A percentile compares a stretch with the other conserved stretches of the same genome.
phyloP scores from a whole-genome alignment of 2,113 vertebrate species.

The Aptenodytes forsteri region DNA sequence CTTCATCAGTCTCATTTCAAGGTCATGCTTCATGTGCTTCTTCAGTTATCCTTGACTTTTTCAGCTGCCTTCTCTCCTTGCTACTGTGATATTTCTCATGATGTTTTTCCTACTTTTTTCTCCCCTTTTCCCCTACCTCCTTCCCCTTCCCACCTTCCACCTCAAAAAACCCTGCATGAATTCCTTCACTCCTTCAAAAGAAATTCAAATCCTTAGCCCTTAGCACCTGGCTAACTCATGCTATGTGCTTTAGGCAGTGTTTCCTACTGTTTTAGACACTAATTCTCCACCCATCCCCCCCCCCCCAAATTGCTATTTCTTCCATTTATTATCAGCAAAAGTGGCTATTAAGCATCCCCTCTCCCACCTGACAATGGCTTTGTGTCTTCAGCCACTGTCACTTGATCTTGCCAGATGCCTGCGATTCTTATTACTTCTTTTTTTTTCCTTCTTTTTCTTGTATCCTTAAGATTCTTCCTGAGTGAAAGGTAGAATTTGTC shows the following conservation, averaged over 20 bases:
- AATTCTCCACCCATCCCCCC: neutral
- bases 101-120: neutral
- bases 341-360: neutral
- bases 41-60: constrained; percentile 58
- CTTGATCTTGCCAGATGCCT: neutral
- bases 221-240: neutral
- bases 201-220: neutral
- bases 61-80: constrained; percentile 29
- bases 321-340: neutral
- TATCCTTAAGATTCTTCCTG: neutral
- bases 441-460: neutral
- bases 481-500: neutral
- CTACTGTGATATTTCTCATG: constrained; percentile 36
- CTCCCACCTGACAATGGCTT: neutral
- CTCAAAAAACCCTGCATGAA: neutral
- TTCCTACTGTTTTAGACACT: neutral
- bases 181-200: neutral
- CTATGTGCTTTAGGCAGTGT: neutral
- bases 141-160: neutral
- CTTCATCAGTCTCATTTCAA: constrained; percentile 55
- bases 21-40: constrained; percentile 57
- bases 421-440: neutral
- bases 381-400: fast-evolving
- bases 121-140: neutral
- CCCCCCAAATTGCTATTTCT: neutral